These are phyloP conservation scores for Brachionus manjavacas DNA, from an alignment of 1,140 invertebrate species.

Conservation along the genomic window DNA sequence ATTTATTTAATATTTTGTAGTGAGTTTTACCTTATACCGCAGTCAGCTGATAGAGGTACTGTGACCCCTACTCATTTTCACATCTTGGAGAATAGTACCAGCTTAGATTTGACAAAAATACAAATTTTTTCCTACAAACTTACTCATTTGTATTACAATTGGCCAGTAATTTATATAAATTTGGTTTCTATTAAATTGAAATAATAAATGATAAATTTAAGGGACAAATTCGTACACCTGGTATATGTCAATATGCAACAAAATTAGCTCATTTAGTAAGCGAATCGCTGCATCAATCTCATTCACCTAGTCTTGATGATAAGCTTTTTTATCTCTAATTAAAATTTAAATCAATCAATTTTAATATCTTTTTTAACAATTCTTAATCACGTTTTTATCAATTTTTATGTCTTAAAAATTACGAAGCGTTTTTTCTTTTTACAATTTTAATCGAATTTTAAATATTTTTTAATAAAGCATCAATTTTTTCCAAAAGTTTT, in stretches of 20 bases:
- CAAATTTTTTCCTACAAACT: constrained; percentile 76
- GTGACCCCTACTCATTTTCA: constrained; percentile 76
- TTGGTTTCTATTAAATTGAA: background rate
- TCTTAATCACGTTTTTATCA: background rate
- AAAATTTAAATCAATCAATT: background rate
- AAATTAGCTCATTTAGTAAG: constrained; percentile 20
- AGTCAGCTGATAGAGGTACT: constrained; percentile 71
- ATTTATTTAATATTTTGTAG: constrained; percentile 54
- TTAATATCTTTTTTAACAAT: background rate
- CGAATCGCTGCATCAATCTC: constrained; percentile 51
- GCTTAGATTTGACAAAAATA: constrained; percentile 64
- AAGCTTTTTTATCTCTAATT: constrained; percentile 58
- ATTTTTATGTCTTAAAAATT: background rate
- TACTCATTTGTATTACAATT: constrained; percentile 76
- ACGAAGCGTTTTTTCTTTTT: background rate
- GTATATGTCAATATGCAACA: constrained; percentile 65
- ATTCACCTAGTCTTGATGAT: constrained; percentile 54
- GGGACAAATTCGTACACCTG: constrained; percentile 76
- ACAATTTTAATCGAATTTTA: background rate
- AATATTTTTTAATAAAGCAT: background rate
- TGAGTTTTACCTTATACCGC: constrained; percentile 76
- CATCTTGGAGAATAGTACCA: constrained; percentile 61
- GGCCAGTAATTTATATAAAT: background rate
- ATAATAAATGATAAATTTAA: constrained; percentile 62
- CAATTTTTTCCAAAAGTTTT: too few species aligned